These are phyloP conservation scores for Actinostola sp. DNA, from an alignment of 92 coral and sea anemone species.

Conservation along the genomic window DNA sequence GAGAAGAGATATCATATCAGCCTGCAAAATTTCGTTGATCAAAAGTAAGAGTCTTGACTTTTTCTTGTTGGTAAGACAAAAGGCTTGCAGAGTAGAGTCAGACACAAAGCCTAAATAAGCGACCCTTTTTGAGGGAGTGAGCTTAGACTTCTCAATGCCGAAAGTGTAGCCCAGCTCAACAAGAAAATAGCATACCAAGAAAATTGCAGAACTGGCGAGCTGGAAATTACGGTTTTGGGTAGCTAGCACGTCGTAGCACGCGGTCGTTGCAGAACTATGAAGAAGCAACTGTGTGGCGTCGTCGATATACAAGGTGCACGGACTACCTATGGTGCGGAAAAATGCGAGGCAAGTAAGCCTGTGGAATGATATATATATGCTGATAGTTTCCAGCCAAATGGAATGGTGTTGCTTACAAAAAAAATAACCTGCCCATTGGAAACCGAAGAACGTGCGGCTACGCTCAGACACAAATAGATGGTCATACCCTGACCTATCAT, in stretches of 20 bases:
- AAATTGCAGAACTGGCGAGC: constrained; percentile 33
- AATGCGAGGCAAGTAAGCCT: constrained; percentile 31
- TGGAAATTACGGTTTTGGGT: no score
- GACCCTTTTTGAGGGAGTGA: constrained; percentile 9
- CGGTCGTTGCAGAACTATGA: neutral
- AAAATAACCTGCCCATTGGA: constrained; percentile 42
- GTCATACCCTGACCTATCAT: constrained; percentile 9
- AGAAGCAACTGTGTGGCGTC: constrained; percentile 24
- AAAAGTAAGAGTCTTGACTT: constrained; percentile 10
- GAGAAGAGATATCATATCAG: neutral
- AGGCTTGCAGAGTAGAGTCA: constrained; percentile 34
- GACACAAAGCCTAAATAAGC: constrained; percentile 31
- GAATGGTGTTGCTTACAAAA: constrained; percentile 51
- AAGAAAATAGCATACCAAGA: constrained; percentile 1
- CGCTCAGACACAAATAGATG: constrained; percentile 29
- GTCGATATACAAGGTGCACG: constrained; percentile 51
- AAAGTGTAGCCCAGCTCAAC: constrained; percentile 18
- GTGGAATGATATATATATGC: constrained; percentile 54
- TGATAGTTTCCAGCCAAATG: constrained; percentile 53
- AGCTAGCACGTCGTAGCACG: no score
- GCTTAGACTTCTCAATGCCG: constrained; percentile 22
- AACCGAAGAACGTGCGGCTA: constrained; percentile 58
- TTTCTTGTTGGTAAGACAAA: constrained; percentile 11
- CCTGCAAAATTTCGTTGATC: neutral
- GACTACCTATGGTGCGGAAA: constrained; percentile 31